Conservation (phyloP, 2,113 vertebrate species). For the Pseudorhombus dupliciocellatus region DNA sequence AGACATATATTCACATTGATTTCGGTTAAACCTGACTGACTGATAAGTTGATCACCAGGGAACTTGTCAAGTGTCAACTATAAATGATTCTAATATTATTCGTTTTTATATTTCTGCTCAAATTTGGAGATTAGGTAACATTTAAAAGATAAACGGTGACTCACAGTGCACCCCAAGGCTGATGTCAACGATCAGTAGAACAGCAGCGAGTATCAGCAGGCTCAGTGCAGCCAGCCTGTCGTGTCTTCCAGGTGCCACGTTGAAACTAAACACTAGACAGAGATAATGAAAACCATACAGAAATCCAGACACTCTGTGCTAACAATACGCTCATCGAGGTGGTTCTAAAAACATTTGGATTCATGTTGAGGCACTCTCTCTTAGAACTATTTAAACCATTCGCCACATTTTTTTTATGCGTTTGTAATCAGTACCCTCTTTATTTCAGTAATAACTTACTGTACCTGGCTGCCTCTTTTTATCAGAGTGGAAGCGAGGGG, state of each 20-base stretch:
- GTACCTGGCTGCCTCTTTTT: background rate
- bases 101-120: no score
- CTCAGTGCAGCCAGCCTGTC: background rate
- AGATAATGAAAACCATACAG: background rate
- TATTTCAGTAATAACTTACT: background rate
- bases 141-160: background rate
- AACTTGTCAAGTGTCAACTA: no score
- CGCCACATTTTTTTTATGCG: no score
- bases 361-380: no score
- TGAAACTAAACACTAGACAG: background rate
- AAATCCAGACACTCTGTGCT: no score
- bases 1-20: no score
- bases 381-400: no score
- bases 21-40: no score
- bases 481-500: background rate
- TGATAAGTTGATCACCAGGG: no score
- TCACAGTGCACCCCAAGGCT: background rate
- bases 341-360: background rate
- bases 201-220: background rate
- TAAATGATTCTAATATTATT: no score
- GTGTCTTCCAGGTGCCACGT: background rate
- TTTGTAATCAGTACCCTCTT: no score
- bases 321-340: background rate
- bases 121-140: no score
- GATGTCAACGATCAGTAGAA: background rate